Conservation (phyloP, 2,888 invertebrate species). For the Drosophila quinaria region DNA sequence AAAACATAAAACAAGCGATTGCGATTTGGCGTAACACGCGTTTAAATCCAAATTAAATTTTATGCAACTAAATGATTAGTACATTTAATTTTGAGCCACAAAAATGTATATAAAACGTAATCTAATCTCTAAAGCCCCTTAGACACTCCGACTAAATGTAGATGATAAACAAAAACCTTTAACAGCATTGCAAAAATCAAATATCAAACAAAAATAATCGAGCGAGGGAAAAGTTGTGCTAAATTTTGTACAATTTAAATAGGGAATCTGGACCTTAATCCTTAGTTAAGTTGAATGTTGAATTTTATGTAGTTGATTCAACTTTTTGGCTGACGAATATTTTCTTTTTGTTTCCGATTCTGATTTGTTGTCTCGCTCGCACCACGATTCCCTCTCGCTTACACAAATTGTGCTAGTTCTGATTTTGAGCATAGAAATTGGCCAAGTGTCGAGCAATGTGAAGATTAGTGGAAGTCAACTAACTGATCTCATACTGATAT, state of each 20-base stretch:
- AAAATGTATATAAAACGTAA: conserved; percentile 19
- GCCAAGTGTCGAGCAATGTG: conserved; percentile 8
- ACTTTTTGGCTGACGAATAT: neutral
- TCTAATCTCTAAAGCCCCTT: conserved; percentile 22
- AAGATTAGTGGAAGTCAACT: conserved; percentile 27
- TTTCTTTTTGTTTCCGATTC: neutral
- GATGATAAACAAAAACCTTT: neutral
- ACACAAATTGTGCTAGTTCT: conserved; percentile 12
- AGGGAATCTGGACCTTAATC: neutral
- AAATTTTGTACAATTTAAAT: conserved; percentile 14
- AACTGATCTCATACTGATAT: conserved; percentile 81
- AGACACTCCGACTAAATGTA: neutral
- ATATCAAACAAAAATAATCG: neutral
- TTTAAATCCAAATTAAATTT: conserved; percentile 2
- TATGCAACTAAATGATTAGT: conserved; percentile 22
- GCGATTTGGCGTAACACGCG: conserved; percentile 3
- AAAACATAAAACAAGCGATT: conserved; percentile 55
- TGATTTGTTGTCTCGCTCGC: conserved; percentile 4
- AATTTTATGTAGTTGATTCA: neutral
- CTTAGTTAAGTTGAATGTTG: neutral
- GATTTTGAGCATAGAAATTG: conserved; percentile 18
- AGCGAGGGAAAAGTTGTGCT: conserved; percentile 3
- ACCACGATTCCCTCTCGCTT: conserved; percentile 7
- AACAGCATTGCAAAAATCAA: neutral
- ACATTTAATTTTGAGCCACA: conserved; percentile 34